Base-by-base conservation (phyloP, 1,140 invertebrate species). In the Meloidogyne exigua region DNA sequence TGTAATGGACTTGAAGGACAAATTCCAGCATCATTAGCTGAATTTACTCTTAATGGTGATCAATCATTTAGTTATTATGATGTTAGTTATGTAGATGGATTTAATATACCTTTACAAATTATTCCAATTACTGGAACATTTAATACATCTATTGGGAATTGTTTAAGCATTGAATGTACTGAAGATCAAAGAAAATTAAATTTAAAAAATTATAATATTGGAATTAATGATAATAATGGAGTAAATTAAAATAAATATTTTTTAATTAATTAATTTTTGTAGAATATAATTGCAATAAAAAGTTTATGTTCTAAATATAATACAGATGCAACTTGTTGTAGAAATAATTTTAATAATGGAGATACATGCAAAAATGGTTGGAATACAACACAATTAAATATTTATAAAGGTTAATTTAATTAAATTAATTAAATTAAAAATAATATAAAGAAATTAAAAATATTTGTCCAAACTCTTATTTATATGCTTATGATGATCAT, bases 31-130 rank as follows among this genome's bases (percentile, higher is more conserved):
- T 57, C 49, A 7, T 57, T 57, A 57, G 49, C 49, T n/a, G 49
- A 57, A 57, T 57, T 57, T 57, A 57, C 49, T n/a, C 49, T 57
- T 57, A n/a, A 57, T 57, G 49, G 49, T n/a, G 49, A 57, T 7
- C 18, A n/a, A n/a, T 18, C 18, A n/a, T n/a, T 57, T 9, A 57
- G 49, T 57, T 57, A 57, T 9, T 71, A 71, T 44, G 69, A 71
- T 42, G 69, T 71, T 62, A 71, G 69, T n/a, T 71, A 71, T 42
- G 69, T 71, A 62, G 69, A 71, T 62, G 69, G 69, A 28, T 44
- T n/a, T 62, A 71, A 71, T 71, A 62, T 71, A 62, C 36, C 69
- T 26, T 57, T 71, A 23, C 39, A 25, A 25, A 49, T 69, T 25
- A 44, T 39, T 15, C 39, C 28, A 39, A 69, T 44, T 32, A 2